These are phyloP conservation scores for Pangasianodon gigas DNA, from an alignment of 2,113 vertebrate genomes.

Conservation along the genomic window DNA sequence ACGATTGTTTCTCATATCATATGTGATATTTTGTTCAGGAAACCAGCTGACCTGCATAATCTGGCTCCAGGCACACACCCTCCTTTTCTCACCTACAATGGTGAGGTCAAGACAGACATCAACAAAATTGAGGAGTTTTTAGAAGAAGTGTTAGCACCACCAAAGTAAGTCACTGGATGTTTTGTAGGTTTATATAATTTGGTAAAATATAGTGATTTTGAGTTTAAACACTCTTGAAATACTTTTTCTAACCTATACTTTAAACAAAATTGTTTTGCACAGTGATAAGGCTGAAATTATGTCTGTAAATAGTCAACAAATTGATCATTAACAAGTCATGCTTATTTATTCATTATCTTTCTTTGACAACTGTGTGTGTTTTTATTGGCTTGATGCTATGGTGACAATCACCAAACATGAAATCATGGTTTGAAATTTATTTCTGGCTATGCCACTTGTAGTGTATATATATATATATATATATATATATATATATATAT, in stretches of 20 bases:
- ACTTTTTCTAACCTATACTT: not conserved
- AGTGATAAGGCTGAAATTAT: not conserved
- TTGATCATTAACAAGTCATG: not conserved
- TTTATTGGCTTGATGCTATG: not conserved
- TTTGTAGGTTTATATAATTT: not conserved
- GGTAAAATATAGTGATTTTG: not conserved
- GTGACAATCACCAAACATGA: not conserved
- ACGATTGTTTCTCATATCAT: not conserved
- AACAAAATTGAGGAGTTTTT: constrained; percentile 99
- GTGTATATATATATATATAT: too few relatives aligned
- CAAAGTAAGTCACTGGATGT: constrained; percentile 78
- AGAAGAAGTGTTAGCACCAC: constrained; percentile 86
- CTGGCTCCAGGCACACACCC: constrained; percentile 95
- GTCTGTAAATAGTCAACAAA: not conserved
- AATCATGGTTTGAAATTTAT: not conserved
- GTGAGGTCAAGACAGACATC: constrained; percentile 95
- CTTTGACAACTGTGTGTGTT: not conserved
- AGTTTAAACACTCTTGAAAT: not conserved
- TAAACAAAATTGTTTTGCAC: not conserved
- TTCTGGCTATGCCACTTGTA: too few relatives aligned
- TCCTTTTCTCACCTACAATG: constrained; percentile 94
- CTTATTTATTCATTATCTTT: not conserved
- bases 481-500: too few relatives aligned
- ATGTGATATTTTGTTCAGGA: constrained; percentile 72
- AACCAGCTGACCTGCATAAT: constrained; percentile 95